Conservation (phyloP, 1,140 invertebrate genomes). For the Orchestia grillus region DNA sequence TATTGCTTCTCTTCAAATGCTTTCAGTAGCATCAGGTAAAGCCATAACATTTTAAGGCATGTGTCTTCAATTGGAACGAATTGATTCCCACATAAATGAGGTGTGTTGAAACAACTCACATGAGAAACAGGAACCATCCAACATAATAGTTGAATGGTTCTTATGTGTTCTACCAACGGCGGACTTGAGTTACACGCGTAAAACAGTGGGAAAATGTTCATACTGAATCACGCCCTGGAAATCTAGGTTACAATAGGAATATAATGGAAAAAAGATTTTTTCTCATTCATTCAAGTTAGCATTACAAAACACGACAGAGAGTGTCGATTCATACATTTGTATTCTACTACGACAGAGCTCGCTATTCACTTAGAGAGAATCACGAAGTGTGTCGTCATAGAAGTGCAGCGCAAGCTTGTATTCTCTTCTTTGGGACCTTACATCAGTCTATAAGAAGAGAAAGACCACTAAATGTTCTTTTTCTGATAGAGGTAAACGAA, state of each 20-base stretch:
- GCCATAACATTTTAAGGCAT: background rate
- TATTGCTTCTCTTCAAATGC: background rate
- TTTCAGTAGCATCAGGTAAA: background rate
- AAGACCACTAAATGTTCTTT: background rate
- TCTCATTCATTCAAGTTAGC: background rate
- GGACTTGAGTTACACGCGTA: background rate
- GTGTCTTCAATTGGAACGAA: background rate
- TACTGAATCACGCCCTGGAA: background rate
- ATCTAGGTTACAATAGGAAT: background rate
- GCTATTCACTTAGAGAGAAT: background rate
- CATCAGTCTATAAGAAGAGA: background rate
- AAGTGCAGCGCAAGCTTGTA: background rate
- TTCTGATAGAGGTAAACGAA: conserved; percentile 19
- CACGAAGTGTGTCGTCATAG: background rate
- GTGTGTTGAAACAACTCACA: background rate
- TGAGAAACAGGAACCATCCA: background rate
- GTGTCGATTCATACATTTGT: background rate
- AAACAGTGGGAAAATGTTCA: background rate
- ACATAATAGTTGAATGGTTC: background rate
- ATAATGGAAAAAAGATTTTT: background rate
- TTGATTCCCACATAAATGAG: background rate
- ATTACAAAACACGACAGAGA: background rate
- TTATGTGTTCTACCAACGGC: background rate
- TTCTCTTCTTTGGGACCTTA: background rate
- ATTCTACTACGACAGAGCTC: background rate